Evolutionary conservation across 2,888 invertebrate genomes (phyloP).

Genomic region (Willowsia nigromaculata): DNA sequence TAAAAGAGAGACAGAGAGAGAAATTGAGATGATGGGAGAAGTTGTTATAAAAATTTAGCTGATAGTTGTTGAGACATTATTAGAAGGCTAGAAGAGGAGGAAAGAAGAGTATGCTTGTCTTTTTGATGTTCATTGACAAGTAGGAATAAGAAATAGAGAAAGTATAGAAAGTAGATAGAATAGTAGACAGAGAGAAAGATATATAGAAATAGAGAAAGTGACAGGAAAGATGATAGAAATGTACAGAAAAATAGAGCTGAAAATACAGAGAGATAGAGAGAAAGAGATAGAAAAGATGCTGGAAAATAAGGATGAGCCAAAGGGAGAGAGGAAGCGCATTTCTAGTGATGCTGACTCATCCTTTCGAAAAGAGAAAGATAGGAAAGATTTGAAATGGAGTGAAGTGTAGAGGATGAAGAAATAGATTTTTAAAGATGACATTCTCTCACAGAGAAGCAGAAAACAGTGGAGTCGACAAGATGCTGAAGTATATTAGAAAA

Average conservation of each 20-base stretch:
- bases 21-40: conserved; percentile 9
- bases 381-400: conserved; percentile 53
- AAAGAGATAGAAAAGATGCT: conserved; percentile 50
- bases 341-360: conserved; percentile 71
- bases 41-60: not conserved
- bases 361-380: conserved; percentile 50
- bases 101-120: conserved; percentile 28
- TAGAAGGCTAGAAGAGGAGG: not conserved
- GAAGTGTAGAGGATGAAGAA: conserved; percentile 56
- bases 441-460: not conserved
- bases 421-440: conserved; percentile 59
- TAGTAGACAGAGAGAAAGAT: conserved; percentile 30
- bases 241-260: not conserved
- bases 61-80: not conserved
- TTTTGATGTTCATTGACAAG: conserved; percentile 52
- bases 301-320: conserved; percentile 63
- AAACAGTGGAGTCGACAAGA: conserved; percentile 21
- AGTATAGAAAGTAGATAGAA: conserved; percentile 47
- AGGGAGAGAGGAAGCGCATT: conserved; percentile 69
- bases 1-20: not conserved
- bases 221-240: conserved; percentile 36
- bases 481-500: conserved; percentile 29
- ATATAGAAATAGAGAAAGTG: conserved; percentile 46
- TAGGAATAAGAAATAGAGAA: conserved; percentile 25
- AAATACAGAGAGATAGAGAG: conserved; percentile 17